Percentiles rank a stretch among this genome's conserved stretches.
These are phyloP conservation scores for Genyomyrus donnyi DNA, from an alignment of 2,113 vertebrate genomes.

Conservation along the genomic window DNA sequence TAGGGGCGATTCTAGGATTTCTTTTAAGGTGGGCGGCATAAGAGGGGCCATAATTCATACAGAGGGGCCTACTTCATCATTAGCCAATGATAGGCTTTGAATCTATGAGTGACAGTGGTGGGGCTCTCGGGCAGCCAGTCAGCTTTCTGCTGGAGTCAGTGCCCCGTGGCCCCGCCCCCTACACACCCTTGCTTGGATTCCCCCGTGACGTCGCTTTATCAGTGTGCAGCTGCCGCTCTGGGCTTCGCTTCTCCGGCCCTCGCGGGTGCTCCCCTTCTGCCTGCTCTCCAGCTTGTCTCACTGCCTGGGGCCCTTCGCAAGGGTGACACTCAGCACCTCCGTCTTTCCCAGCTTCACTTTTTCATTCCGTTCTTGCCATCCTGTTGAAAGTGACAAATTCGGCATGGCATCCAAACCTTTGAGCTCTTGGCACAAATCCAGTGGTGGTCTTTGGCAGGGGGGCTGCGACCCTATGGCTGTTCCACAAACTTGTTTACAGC, in stretches of 20 bases:
- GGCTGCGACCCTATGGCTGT: background rate
- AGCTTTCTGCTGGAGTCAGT: background rate
- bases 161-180: background rate
- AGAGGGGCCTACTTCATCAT: background rate
- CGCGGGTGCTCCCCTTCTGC: background rate
- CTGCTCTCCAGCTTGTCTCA: background rate
- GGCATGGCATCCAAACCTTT: background rate
- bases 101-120: background rate
- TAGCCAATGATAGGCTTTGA: background rate
- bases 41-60: background rate
- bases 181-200: background rate
- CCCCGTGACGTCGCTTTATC: background rate
- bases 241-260: background rate
- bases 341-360: background rate
- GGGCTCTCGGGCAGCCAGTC: background rate
- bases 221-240: background rate
- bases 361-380: background rate
- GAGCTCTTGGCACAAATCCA: background rate
- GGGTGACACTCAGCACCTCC: background rate
- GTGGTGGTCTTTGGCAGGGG: background rate
- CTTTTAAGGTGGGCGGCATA: background rate
- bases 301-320: background rate
- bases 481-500: background rate
- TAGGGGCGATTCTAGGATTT: background rate
- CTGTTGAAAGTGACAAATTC: background rate